phyloP scores from a whole-genome alignment of 2,888 invertebrate species.

The Metacarcinus magister region DNA sequence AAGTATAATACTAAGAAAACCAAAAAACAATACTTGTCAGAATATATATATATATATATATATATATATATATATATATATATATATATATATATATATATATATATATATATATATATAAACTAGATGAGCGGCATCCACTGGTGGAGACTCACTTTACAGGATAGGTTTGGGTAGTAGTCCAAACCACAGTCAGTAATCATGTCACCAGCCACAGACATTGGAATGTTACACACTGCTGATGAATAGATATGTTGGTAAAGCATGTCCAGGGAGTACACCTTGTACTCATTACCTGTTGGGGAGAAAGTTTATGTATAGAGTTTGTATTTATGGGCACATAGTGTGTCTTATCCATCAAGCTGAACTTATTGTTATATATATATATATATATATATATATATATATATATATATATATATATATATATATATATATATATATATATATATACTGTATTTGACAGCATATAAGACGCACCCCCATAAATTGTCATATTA shows the following conservation, averaged over 20 bases:
- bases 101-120: neutral
- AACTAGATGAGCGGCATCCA: neutral
- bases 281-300: neutral
- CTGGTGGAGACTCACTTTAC: neutral
- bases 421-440: too few species aligned
- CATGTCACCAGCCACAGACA: neutral
- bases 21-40: neutral
- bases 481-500: too few species aligned
- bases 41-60: too few species aligned
- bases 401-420: too few species aligned
- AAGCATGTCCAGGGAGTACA: neutral
- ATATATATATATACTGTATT: too few species aligned
- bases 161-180: neutral
- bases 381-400: too few species aligned
- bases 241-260: neutral
- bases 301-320: neutral
- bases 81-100: too few species aligned
- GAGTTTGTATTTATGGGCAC: neutral
- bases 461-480: too few species aligned
- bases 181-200: neutral
- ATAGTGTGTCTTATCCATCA: neutral
- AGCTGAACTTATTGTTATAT: neutral
- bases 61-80: too few species aligned
- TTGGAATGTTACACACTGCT: neutral
- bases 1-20: neutral